Conservation (phyloP, 2,888 invertebrate genomes). For the Nephrotoma appendiculata region DNA sequence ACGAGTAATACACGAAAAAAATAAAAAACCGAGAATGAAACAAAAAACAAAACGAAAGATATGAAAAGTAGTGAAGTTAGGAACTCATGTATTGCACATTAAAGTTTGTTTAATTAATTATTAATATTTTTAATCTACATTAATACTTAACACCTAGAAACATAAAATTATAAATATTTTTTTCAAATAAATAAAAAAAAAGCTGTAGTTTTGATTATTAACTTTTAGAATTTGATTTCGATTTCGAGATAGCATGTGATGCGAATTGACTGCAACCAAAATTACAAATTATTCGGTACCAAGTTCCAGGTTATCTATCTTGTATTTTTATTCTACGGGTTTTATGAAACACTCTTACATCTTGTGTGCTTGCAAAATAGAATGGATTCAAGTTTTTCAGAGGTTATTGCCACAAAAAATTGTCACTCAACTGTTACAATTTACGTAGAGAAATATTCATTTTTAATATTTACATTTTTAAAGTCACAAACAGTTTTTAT, state of each 20-base stretch:
- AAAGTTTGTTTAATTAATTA: neutral
- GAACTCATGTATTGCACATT: slow-evolving; percentile 2
- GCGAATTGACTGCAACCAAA: neutral
- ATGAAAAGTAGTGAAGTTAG: neutral
- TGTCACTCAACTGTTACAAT: too few relatives aligned
- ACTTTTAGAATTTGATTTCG: neutral
- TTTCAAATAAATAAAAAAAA: neutral
- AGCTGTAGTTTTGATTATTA: neutral
- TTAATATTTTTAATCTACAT: neutral
- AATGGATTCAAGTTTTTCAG: too few relatives aligned
- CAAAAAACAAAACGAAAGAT: neutral
- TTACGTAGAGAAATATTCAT: too few relatives aligned
- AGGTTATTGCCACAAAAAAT: too few relatives aligned
- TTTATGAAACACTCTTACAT: too few relatives aligned
- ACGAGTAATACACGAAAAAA: neutral
- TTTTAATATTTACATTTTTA: too few relatives aligned
- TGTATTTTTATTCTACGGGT: too few relatives aligned
- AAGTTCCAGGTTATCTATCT: too few relatives aligned
- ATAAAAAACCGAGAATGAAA: neutral
- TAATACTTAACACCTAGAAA: neutral
- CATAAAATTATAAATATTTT: neutral
- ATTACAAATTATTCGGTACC: too few relatives aligned
- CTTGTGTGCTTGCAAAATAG: too few relatives aligned
- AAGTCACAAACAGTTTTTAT: too few relatives aligned
- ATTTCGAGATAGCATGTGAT: neutral